Evolutionary conservation across 2,888 invertebrate genomes (phyloP).

Genomic region (Synergus laeviventris): DNA sequence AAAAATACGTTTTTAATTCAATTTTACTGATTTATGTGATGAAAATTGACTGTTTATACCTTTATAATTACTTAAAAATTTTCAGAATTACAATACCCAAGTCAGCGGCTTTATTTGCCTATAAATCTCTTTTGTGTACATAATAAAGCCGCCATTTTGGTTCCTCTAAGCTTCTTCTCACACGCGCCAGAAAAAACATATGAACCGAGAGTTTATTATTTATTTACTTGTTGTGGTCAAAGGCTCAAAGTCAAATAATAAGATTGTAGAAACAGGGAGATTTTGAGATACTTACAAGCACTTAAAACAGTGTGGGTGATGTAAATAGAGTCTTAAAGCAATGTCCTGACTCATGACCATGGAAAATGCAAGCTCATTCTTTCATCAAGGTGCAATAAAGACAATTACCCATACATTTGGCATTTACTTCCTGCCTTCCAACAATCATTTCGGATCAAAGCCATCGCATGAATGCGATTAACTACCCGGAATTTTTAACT

Average conservation of each 20-base stretch:
- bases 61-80: no score
- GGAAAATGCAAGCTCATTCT: constrained; percentile 14
- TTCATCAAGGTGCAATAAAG: neutral
- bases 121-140: no score
- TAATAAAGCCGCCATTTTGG: neutral
- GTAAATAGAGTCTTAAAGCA: neutral
- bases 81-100: no score
- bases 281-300: neutral
- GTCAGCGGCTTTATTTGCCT: neutral
- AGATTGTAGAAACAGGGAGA: neutral
- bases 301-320: neutral
- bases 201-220: constrained; percentile 2
- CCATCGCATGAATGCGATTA: neutral
- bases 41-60: no score
- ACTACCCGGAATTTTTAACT: neutral
- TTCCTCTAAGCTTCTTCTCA: neutral
- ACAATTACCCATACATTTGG: neutral
- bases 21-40: no score
- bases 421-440: neutral
- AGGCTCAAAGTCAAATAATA: neutral
- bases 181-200: neutral
- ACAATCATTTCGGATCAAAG: neutral
- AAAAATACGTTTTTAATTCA: no score
- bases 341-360: neutral
- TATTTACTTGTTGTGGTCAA: neutral